Percentiles rank a stretch among this genome's conserved stretches.
Evolutionary conservation across 2,797 vertebrate species (phyloP).

Genomic region (Florisuga fusca): DNA sequence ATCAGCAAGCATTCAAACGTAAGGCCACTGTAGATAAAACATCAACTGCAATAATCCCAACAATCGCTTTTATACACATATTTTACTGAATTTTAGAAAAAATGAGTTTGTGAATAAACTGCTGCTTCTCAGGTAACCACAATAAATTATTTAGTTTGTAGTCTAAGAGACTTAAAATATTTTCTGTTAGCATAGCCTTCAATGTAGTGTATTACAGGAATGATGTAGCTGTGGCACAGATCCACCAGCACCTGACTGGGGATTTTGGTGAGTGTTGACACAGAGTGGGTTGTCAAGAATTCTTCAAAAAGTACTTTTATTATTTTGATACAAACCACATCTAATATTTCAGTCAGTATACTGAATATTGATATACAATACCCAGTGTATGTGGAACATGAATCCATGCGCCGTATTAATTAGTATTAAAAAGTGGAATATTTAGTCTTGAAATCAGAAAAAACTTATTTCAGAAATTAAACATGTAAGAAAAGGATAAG

Average conservation of each 20-base stretch:
- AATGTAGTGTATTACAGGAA: not conserved
- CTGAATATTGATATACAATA: not conserved
- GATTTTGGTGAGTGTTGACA: not conserved
- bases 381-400: too few species aligned
- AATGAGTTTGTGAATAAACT: not conserved
- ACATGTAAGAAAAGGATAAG: not conserved
- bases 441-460: not conserved
- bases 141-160: not conserved
- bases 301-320: not conserved
- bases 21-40: not conserved
- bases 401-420: not conserved
- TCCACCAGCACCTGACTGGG: not conserved
- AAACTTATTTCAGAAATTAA: not conserved
- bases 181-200: not conserved
- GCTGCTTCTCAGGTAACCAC: not conserved
- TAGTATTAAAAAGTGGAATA: not conserved
- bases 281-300: not conserved
- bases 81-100: not conserved
- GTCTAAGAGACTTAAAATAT: not conserved
- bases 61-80: not conserved
- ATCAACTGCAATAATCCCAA: not conserved
- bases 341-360: not conserved
- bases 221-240: not conserved
- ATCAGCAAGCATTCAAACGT: not conserved
- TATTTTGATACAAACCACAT: not conserved